Evolutionary conservation across 2,113 vertebrate genomes (phyloP), one percentile per base, ranked within the genome.

Genomic region (Sceloporus tristichus): DNA sequence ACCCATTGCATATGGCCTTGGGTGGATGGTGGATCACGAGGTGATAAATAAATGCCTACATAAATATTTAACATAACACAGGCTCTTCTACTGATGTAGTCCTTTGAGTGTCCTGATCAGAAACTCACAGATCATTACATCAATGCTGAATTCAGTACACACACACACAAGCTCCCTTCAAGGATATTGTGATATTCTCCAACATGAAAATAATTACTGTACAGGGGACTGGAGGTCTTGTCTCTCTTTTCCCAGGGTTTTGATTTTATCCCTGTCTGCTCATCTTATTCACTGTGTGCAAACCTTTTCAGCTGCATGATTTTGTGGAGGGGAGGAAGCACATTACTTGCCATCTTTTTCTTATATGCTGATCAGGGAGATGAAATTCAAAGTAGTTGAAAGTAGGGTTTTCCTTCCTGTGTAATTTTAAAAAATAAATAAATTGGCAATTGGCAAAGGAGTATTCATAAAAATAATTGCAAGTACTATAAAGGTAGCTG

Each of bases 381-480:
- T 53, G 5, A 92, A 56, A 88, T 59, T 48, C 85, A 85, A 92
- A 92, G 73, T 87, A 42, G 42, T 89, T 91, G n/a, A n/a, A n/a
- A n/a, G n/a, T n/a, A 68, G 21, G 19, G 34, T 19, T 65, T 75
- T 71, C 38, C 65, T 6, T 1, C 42, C 76, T 18, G 14, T 54
- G 0, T 88, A 84, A 68, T 29, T 71, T 19, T 7, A 74, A 42
- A 65, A 90, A n/a, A 79, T 74, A 78, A 62, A 38, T 59, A 73
- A 82, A 73, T 90, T 65, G 89, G 19, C 16, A 78, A 87, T 91
- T 93, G 82, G 68, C 85, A 94, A 94, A 92, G 90, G 85, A 93
- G 88, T 53, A 89, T 85, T 84, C 78, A 88, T 87, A 90, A 94
- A 93, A 93, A 88, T 90, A 91, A 92, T 92, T 93, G 62, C 93